Percentiles rank a stretch among this genome's conserved stretches.
These are phyloP conservation scores for Asteroscopus sphinx DNA, from an alignment of 2,888 invertebrate species.

Conservation along the genomic window DNA sequence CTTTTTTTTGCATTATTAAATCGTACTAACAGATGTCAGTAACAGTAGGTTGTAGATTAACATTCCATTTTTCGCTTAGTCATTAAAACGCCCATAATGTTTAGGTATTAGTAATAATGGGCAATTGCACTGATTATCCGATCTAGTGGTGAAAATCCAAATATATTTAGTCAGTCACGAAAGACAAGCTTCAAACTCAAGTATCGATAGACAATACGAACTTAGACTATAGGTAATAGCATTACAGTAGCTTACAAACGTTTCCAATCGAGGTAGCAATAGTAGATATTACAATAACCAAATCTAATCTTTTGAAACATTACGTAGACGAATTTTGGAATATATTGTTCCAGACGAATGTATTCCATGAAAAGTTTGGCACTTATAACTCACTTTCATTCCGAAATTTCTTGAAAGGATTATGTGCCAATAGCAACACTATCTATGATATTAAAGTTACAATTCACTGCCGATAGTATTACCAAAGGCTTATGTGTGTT, in stretches of 20 bases:
- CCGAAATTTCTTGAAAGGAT: conserved; percentile 21
- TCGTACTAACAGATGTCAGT: conserved; percentile 69
- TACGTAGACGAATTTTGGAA: conserved; percentile 9
- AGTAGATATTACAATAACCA: conserved; percentile 24
- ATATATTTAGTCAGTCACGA: conserved; percentile 47
- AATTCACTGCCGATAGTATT: conserved; percentile 54
- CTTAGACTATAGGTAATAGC: conserved; percentile 39
- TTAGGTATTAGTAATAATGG: conserved; percentile 50
- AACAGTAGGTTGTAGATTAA: conserved; percentile 80
- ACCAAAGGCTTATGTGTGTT: conserved; percentile 46
- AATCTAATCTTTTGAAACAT: conserved; percentile 15
- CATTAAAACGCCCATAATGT: conserved; percentile 53
- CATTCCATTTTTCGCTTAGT: conserved; percentile 76
- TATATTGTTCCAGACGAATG: conserved; percentile 12
- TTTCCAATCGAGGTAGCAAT: conserved; percentile 29
- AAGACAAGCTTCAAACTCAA: conserved; percentile 47
- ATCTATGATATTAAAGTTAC: conserved; percentile 46
- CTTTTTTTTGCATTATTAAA: conserved; percentile 59
- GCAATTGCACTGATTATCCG: conserved; percentile 55
- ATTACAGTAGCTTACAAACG: conserved; percentile 31
- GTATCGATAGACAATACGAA: conserved; percentile 52
- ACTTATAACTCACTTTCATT: conserved; percentile 4
- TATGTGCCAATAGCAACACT: conserved; percentile 43
- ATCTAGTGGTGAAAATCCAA: conserved; percentile 48
- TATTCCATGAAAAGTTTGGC: conserved; percentile 14